Evolutionary conservation across 2,113 vertebrate genomes (phyloP).

Genomic region (Pavo muticus): DNA sequence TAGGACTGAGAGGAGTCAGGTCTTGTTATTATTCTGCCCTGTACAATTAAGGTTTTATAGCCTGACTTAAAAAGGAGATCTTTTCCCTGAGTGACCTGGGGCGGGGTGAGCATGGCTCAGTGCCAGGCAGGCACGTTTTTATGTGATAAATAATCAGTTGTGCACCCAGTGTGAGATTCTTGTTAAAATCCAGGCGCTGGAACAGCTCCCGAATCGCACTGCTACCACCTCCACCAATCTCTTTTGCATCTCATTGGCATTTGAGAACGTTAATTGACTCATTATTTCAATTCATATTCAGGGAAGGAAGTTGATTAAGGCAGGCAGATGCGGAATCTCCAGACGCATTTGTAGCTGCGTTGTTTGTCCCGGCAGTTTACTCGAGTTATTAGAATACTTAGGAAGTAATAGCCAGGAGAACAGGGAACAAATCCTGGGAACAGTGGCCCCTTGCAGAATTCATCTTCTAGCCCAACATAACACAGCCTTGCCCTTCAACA

Average conservation of each 20-base stretch:
- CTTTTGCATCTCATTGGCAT: slow-evolving; percentile 88
- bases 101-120: neutral
- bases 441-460: neutral
- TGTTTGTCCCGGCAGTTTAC: slow-evolving; percentile 85
- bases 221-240: slow-evolving; percentile 72
- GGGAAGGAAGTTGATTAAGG: slow-evolving; percentile 87
- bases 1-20: neutral
- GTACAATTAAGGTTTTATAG: neutral
- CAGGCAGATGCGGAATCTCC: slow-evolving; percentile 89
- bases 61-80: neutral
- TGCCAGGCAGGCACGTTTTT: slow-evolving; percentile 56
- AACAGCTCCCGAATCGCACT: slow-evolving; percentile 72
- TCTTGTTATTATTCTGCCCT: neutral
- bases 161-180: slow-evolving; percentile 71
- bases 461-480: neutral
- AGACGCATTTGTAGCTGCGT: slow-evolving; percentile 76
- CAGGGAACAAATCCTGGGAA: neutral
- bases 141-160: slow-evolving; percentile 77
- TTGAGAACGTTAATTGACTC: slow-evolving; percentile 95
- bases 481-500: neutral
- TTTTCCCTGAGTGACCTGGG: neutral
- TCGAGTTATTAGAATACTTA: slow-evolving; percentile 85
- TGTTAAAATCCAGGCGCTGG: slow-evolving; percentile 80
- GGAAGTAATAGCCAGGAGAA: slow-evolving; percentile 71
- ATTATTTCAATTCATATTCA: slow-evolving; percentile 90